Evolutionary conservation across 2,113 vertebrate genomes (phyloP), one percentile per base, ranked within the genome.

Genomic region (Notarius quadriscutis): DNA sequence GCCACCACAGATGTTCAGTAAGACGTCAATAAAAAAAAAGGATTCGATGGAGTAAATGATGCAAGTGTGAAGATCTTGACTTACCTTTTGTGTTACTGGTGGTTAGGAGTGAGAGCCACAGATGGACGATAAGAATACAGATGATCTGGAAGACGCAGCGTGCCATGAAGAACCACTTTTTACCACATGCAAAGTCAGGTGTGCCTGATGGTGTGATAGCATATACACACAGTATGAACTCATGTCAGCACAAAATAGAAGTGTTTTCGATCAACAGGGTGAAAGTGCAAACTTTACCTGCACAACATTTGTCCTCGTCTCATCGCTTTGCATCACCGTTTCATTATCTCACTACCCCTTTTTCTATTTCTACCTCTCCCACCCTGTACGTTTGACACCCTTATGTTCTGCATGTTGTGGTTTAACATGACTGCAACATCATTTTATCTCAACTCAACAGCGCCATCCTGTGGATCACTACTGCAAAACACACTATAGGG

Each of bases 101-200:
- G 71, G 55, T 60, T 41, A 4, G 14, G 12, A 22, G n/a, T 7
- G 48, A 88, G 57, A 88, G 15, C 51, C 80, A 53, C 51, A 78
- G 30, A 0, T 87, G 41, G 84, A 84, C 25, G 41, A 72, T 57
- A 20, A 87, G 41, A 51, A 30, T 27, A 48, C 41, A 75, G 55
- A 79, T 34, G 48, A 69, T 63, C 51, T 87, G 65, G 9, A 88
- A 82, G 58, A 78, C 3, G 81, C 34, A 63, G 22, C 5, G n/a
- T 25, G 20, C 10, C 89, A 90, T 90, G 25, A 82, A 83, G 18
- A 17, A 83, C 50, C 17, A 2, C 48, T 78, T 83, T 60, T 78
- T 14, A 84, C 6, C 67, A 81, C 48, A 80, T 25, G 81, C n/a
- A 65, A 69, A 69, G 62, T 67, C 81, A 82, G 14, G 11, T 20